These are phyloP conservation scores for Cettia cetti DNA, from an alignment of 2,113 vertebrate species.

Conservation along the genomic window DNA sequence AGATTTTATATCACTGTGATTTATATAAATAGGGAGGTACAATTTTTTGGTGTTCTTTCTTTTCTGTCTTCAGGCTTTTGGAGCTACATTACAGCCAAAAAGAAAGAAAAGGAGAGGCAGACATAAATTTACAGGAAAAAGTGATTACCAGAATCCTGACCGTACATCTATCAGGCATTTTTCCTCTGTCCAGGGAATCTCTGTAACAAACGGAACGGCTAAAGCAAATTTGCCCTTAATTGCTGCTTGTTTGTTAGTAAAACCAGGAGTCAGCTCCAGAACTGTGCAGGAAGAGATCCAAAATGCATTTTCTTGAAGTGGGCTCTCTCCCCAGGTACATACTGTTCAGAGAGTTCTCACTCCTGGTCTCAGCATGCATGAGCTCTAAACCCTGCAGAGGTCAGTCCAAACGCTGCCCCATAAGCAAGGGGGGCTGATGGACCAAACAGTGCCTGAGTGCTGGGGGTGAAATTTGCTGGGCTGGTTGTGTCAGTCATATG, in stretches of 20 bases:
- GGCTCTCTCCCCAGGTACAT: accelerated
- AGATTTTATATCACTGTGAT: neutral
- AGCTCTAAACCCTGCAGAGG: neutral
- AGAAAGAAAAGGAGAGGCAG: neutral
- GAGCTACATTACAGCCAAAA: neutral
- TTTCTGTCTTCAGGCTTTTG: neutral
- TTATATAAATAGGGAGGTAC: neutral
- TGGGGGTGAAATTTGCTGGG: neutral
- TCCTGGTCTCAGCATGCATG: neutral
- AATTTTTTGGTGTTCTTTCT: neutral
- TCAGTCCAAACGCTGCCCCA: accelerated
- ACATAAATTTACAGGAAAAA: neutral
- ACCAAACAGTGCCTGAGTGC: neutral
- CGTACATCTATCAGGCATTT: neutral
- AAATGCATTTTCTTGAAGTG: neutral
- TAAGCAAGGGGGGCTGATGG: too few species aligned
- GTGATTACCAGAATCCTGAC: neutral
- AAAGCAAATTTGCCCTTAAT: neutral
- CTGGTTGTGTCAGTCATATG: accelerated
- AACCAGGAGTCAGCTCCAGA: neutral
- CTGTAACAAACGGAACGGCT: neutral
- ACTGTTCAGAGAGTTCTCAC: neutral
- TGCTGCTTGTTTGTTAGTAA: neutral
- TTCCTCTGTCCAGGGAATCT: neutral
- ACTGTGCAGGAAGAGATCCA: neutral